A percentile compares a stretch with the other conserved stretches of the same genome.
Evolutionary conservation across 1,140 invertebrate species (phyloP).

Genomic region (Anastatus disparis): DNA sequence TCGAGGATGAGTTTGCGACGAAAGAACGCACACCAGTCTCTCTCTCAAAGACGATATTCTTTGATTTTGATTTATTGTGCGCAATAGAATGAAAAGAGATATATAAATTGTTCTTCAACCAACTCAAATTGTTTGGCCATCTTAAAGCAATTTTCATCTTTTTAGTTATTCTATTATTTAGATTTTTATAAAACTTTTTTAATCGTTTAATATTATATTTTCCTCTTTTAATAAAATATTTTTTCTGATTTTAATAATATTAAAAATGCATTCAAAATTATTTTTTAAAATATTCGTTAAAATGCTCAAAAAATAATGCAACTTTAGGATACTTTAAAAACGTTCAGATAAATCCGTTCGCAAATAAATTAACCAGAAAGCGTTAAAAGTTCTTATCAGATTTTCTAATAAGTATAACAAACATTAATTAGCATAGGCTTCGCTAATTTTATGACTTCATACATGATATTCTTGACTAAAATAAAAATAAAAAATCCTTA

Average conservation of each 20-base stretch:
- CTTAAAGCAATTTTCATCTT: not conserved
- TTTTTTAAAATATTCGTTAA: no score
- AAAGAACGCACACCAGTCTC: no score
- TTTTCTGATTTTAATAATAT: no score
- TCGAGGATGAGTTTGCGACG: conserved; percentile 29
- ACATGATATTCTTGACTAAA: not conserved
- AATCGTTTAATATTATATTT: no score
- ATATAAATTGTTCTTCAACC: not conserved
- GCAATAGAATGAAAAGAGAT: not conserved
- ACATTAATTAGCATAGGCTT: not conserved
- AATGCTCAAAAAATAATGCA: no score
- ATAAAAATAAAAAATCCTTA: not conserved
- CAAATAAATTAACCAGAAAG: not conserved
- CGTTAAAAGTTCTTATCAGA: conserved; percentile 6
- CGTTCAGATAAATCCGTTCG: not conserved
- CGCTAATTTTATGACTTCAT: conserved; percentile 28
- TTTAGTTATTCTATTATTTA: not conserved
- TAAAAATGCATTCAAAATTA: no score
- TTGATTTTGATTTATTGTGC: no score
- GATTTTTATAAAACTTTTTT: not conserved
- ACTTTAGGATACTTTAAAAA: no score
- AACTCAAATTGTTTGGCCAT: not conserved
- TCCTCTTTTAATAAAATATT: no score
- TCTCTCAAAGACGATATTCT: conserved; percentile 17
- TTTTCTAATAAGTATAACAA: not conserved